A percentile compares a stretch with the other conserved stretches of the same genome.
phyloP scores from a whole-genome alignment of 2,113 vertebrate species.

The Tenebrosternarchus preto region DNA sequence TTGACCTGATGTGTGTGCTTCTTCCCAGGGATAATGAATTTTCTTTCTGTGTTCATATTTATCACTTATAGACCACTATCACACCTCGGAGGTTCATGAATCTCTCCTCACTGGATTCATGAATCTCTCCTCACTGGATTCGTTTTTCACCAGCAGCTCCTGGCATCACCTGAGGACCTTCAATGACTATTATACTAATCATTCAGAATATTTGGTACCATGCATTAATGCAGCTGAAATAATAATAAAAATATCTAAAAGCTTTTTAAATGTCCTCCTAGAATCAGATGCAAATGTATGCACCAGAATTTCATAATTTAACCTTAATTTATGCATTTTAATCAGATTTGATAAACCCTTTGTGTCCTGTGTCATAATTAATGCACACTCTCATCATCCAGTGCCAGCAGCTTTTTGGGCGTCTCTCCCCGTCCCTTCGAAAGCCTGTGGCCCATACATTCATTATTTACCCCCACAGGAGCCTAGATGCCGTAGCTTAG shows the following conservation, averaged over 20 bases:
- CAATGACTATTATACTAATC: background rate
- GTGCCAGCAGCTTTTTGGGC: conserved; percentile 15
- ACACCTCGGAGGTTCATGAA: background rate
- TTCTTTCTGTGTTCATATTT: background rate
- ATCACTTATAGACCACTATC: background rate
- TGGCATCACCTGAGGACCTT: background rate
- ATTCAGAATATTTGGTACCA: conserved; percentile 15
- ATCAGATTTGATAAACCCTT: conserved; percentile 4
- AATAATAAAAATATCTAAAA: background rate
- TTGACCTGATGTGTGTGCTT: background rate
- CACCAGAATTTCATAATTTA: no score
- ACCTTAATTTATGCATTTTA: no score
- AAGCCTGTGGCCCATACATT: conserved; percentile 16
- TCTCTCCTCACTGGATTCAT: background rate
- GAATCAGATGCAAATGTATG: no score
- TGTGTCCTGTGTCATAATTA: conserved; percentile 3
- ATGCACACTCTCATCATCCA: conserved; percentile 11
- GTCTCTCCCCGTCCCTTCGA: background rate
- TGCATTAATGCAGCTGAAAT: conserved; percentile 16
- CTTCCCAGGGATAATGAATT: conserved; percentile 10
- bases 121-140: background rate
- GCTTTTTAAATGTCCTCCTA: conserved; percentile 15
- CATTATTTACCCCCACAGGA: background rate
- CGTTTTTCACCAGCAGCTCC: background rate
- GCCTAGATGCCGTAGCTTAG: conserved; percentile 5